These are phyloP conservation scores for Zalophus californianus DNA, from an alignment of 2,797 vertebrate species.

Conservation along the genomic window DNA sequence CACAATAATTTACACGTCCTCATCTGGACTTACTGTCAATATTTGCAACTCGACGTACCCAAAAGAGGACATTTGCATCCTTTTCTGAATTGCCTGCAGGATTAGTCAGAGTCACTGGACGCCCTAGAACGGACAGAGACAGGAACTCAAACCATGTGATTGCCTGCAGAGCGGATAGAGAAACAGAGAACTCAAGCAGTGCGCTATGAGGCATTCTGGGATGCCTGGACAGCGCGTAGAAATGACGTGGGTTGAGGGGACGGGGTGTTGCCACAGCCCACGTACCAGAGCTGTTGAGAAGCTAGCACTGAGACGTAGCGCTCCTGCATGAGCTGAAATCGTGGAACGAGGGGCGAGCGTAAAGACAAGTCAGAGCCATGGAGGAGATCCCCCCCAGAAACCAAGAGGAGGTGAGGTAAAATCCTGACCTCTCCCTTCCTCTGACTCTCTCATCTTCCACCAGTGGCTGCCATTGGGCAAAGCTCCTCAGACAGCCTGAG, in stretches of 20 bases:
- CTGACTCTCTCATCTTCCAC: no score
- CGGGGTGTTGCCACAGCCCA: fast-evolving
- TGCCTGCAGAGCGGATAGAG: not conserved
- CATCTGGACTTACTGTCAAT: not conserved
- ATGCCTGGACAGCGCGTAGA: not conserved
- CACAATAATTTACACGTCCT: not conserved
- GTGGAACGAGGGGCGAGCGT: fast-evolving
- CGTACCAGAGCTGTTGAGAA: no score
- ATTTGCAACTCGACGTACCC: not conserved
- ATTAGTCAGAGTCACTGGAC: not conserved
- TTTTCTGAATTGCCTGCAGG: not conserved
- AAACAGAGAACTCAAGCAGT: fast-evolving
- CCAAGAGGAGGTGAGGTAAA: no score
- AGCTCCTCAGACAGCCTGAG: fast-evolving
- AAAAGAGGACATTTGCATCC: not conserved
- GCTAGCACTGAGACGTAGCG: not conserved
- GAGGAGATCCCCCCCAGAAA: not conserved
- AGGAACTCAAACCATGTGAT: fast-evolving
- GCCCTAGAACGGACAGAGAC: not conserved
- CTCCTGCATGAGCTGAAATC: fast-evolving
- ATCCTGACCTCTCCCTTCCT: not conserved
- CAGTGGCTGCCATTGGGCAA: not conserved
- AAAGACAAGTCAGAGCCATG: not conserved
- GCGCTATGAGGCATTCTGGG: fast-evolving
- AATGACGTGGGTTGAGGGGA: fast-evolving